Percentiles rank a stretch among this genome's conserved stretches.
Evolutionary conservation across 1,140 invertebrate species (phyloP).

Genomic region (Cotesia chilonis): DNA sequence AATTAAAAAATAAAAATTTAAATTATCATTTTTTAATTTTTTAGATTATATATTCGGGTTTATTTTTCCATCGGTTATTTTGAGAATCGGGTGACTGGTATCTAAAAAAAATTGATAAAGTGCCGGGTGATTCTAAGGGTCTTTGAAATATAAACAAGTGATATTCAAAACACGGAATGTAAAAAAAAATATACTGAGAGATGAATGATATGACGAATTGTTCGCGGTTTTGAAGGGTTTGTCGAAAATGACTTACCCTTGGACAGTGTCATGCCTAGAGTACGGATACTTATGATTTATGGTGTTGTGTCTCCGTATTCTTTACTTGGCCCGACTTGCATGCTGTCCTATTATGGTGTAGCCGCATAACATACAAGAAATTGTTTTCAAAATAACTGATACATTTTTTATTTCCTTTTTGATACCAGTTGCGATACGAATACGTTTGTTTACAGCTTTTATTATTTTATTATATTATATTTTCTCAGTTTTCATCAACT

Average conservation of each 20-base stretch:
- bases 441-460: not conserved
- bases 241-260: slow-evolving; percentile 65
- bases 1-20: too few relatives aligned
- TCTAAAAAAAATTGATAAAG: not conserved
- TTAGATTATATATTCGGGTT: too few relatives aligned
- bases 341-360: slow-evolving; percentile 63
- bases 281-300: slow-evolving; percentile 64
- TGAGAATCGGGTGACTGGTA: too few relatives aligned
- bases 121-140: not conserved
- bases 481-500: not conserved
- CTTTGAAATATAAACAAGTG: too few relatives aligned
- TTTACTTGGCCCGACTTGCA: slow-evolving; percentile 67
- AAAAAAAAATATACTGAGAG: not conserved
- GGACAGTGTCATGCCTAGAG: slow-evolving; percentile 65
- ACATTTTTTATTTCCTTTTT: slow-evolving; percentile 39
- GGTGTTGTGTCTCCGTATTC: slow-evolving; percentile 63
- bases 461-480: not conserved
- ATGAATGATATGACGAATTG: slow-evolving; percentile 15
- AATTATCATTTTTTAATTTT: too few relatives aligned
- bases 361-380: slow-evolving; percentile 66
- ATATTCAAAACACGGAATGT: not conserved
- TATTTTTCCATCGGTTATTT: too few relatives aligned
- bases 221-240: slow-evolving; percentile 29
- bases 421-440: slow-evolving; percentile 12
- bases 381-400: slow-evolving; percentile 46